phyloP scores from a whole-genome alignment of 2,113 vertebrate genomes.

The Elachura formosa region DNA sequence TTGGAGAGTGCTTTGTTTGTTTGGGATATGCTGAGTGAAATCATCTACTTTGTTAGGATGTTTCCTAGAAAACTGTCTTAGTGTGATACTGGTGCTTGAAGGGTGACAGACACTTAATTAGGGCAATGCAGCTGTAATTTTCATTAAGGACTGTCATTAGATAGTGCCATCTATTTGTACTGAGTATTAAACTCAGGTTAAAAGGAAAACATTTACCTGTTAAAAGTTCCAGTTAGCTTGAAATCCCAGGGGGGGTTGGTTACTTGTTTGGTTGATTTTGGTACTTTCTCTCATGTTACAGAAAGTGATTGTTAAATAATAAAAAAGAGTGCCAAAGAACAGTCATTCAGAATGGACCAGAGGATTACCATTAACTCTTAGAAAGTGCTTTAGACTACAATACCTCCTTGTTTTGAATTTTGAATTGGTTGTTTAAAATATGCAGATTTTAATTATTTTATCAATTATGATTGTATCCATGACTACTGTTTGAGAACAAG shows the following conservation, averaged over 20 bases:
- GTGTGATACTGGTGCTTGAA: neutral
- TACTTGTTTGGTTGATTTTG: neutral
- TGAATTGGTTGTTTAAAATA: neutral
- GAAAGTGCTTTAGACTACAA: neutral
- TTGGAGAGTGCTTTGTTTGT: slow-evolving; percentile 15
- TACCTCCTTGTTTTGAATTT: neutral
- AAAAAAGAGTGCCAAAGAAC: neutral
- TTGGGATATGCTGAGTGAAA: neutral
- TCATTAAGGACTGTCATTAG: neutral
- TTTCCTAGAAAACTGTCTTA: slow-evolving; percentile 13
- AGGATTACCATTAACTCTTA: neutral
- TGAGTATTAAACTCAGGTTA: neutral
- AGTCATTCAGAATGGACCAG: neutral
- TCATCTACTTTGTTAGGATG: neutral
- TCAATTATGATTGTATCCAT: neutral
- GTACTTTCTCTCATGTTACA: neutral
- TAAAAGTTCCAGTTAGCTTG: neutral
- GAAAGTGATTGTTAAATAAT: neutral
- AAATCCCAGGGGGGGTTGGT: neutral
- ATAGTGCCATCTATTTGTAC: neutral
- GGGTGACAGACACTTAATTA: neutral
- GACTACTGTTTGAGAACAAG: neutral
- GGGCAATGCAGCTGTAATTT: neutral
- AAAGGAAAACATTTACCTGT: neutral
- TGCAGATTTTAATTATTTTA: neutral